These are phyloP conservation scores for Sebastes variabilis DNA, from an alignment of 2,797 vertebrate genomes.

Conservation along the genomic window DNA sequence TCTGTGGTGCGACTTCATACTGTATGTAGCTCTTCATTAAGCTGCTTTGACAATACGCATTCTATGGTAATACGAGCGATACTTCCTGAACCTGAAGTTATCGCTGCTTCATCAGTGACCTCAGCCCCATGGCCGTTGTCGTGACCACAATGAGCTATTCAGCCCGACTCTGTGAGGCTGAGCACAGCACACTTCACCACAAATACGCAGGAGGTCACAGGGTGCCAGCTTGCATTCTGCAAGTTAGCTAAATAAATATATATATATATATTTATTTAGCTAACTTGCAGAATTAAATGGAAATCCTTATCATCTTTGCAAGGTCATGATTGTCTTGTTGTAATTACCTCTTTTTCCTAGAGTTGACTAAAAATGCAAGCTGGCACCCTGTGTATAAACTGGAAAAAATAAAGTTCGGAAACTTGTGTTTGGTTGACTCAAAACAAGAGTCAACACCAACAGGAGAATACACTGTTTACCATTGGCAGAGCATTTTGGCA, in stretches of 20 bases:
- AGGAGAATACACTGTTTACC: no score
- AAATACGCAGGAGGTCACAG: conserved; percentile 24
- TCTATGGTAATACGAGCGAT: conserved; percentile 8
- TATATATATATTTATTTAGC: not conserved
- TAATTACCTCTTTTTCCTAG: no score
- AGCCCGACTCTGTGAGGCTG: conserved; percentile 13
- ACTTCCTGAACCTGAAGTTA: conserved; percentile 57
- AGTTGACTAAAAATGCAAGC: no score
- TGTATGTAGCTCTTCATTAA: conserved; percentile 7
- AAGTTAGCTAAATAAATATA: not conserved
- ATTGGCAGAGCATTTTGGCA: no score
- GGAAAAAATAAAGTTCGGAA: no score
- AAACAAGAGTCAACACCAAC: no score
- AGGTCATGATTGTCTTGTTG: no score
- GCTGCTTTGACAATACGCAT: conserved; percentile 25
- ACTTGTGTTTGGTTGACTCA: no score
- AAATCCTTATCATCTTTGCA: no score
- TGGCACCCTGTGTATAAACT: no score
- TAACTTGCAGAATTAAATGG: no score
- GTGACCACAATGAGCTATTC: conserved; percentile 64
- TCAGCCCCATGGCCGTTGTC: conserved; percentile 24
- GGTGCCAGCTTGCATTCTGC: conserved; percentile 13
- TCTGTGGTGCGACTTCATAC: not conserved
- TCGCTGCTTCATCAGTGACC: conserved; percentile 57
- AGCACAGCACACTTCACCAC: conserved; percentile 26